Conservation (phyloP, 2,888 invertebrate genomes). For the Tipula vernalis region DNA sequence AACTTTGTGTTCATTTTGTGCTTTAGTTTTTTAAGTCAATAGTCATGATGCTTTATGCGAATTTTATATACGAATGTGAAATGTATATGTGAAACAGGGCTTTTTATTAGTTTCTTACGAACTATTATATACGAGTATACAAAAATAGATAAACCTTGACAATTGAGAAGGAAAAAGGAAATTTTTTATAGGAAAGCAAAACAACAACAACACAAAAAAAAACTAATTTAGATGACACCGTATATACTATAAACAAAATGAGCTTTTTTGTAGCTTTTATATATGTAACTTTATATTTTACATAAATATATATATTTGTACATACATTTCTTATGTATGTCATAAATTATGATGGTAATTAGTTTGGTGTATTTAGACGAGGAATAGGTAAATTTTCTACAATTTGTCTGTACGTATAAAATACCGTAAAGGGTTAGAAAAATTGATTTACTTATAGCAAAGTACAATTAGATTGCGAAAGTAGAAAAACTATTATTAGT, state of each 20-base stretch:
- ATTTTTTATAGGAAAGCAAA: background rate
- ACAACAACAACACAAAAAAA: background rate
- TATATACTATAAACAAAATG: background rate
- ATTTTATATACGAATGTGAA: background rate
- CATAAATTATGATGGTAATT: background rate
- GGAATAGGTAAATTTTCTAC: too few species aligned
- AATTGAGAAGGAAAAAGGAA: background rate
- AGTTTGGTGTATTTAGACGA: background rate
- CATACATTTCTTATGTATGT: background rate
- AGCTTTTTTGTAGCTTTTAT: background rate
- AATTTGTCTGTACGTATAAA: background rate
- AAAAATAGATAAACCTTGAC: background rate
- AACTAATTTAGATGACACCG: background rate
- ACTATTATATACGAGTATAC: background rate
- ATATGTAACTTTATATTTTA: background rate
- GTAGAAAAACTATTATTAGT: background rate
- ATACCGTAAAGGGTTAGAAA: background rate
- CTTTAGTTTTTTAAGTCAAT: background rate
- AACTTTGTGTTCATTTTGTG: background rate
- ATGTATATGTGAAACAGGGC: background rate
- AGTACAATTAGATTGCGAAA: background rate
- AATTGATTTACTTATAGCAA: background rate
- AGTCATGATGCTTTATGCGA: background rate
- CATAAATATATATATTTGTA: background rate
- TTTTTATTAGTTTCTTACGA: background rate